Base-by-base conservation (phyloP, 2,797 vertebrate genomes). In the Eospalax fontanierii region DNA sequence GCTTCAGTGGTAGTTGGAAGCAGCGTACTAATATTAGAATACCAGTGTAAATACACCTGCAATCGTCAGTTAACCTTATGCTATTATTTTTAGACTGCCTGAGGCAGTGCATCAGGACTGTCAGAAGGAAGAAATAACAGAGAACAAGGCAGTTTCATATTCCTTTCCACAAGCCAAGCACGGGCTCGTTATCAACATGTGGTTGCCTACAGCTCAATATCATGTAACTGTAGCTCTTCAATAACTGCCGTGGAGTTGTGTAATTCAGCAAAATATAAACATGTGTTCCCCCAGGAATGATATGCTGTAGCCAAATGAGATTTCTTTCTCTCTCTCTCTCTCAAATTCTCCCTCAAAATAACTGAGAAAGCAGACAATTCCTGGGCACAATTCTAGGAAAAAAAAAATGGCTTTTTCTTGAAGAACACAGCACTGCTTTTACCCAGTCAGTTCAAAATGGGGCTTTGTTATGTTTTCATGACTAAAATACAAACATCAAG, bases 11-110 rank as follows among this genome's bases (percentile, higher is more conserved):
- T 97, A 96, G 97, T 95, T 97, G 97, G 96, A 98, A 98, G 98
- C 97, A 98, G 97, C 97, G 98, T 97, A 97, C 95, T 98, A 98
- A 98, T 98, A 98, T 98, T 98, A 98, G 98, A 97, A 96, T 97
- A 98, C 96, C 88, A 78, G 95, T 97, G 97, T 98, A 98, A 98
- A 98, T 98, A 98, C 94, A 98, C 97, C 97, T 98, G 98, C 98
- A 97, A 98, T 98, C 98, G 98, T 98, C 98, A 98, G 98, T 98
- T 98, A 98, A 98, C 98, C 98, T 98, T 93, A 94, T 92, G 97
- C 97, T 98, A 98, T 98, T 98, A 98, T 98, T 98, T 98, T 96
- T 90, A 98, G 97, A 98, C 88, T 97, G 98, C 98, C 98, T 98
- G 97, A 46, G 95, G 98, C 98, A 97, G 89, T 93, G 91, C 96